These are phyloP conservation scores for Pyrocoelia pectoralis DNA, from an alignment of 2,888 invertebrate genomes.

Conservation along the genomic window DNA sequence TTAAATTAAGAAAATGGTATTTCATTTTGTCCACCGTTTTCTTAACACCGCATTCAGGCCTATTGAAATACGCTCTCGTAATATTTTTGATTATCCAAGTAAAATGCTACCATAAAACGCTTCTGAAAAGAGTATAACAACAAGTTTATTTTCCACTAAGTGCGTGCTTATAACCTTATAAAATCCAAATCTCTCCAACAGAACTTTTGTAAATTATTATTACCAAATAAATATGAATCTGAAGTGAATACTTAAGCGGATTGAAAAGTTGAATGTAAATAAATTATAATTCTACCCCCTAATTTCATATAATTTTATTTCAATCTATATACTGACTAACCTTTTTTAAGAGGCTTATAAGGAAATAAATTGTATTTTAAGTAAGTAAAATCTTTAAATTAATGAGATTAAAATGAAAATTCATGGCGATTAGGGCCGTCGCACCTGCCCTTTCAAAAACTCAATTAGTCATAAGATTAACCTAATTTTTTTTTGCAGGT, in stretches of 20 bases:
- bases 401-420: neutral
- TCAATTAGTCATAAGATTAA: neutral
- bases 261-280: neutral
- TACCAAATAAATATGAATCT: neutral
- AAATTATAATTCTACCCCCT: neutral
- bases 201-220: neutral
- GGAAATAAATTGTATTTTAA: neutral
- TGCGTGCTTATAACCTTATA: constrained; percentile 23
- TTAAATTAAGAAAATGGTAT: constrained; percentile 23
- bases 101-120: constrained; percentile 21
- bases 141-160: constrained; percentile 16
- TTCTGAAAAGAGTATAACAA: constrained; percentile 19
- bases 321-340: neutral
- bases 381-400: neutral
- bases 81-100: constrained; percentile 26
- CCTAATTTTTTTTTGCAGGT: neutral
- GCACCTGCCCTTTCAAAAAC: neutral
- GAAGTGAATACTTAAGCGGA: neutral
- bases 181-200: constrained; percentile 16
- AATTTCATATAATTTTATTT: neutral
- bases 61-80: constrained; percentile 14
- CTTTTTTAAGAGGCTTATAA: neutral
- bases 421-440: neutral
- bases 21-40: constrained; percentile 19
- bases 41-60: neutral